Evolutionary conservation across 2,113 vertebrate genomes (phyloP).

Genomic region (Chrysemys picta): DNA sequence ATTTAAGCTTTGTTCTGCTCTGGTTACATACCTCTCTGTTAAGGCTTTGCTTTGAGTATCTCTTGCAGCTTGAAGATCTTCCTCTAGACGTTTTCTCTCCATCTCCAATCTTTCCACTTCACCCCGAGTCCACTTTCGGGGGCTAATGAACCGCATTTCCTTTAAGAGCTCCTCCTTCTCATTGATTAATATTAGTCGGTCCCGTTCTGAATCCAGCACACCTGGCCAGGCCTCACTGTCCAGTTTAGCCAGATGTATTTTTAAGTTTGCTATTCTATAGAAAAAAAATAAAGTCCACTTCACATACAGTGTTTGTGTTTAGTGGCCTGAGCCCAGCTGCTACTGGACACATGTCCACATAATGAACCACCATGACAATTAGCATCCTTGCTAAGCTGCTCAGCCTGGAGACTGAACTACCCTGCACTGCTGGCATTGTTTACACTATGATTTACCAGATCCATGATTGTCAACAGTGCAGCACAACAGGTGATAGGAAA

Average conservation of each 20-base stretch:
- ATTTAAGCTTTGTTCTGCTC: not conserved
- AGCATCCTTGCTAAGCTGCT: not conserved
- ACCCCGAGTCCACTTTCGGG: conserved; percentile 85
- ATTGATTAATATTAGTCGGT: conserved; percentile 94
- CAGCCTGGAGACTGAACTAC: not conserved
- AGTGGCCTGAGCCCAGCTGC: not conserved
- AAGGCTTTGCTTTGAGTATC: conserved; percentile 97
- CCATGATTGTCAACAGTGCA: not conserved
- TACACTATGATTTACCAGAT: not conserved
- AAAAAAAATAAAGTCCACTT: not conserved
- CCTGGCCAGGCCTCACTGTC: conserved; percentile 98
- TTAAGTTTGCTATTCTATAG: conserved; percentile 92
- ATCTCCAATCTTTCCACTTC: conserved; percentile 90
- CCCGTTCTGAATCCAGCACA: conserved; percentile 93
- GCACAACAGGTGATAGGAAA: not conserved
- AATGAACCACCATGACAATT: rapidly evolving
- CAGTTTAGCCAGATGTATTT: conserved; percentile 95
- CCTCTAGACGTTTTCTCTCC: conserved; percentile 90
- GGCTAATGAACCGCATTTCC: conserved; percentile 92
- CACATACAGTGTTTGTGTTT: not conserved
- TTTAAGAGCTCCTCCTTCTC: conserved; percentile 98
- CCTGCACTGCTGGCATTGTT: not conserved
- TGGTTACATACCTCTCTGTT: conserved; percentile 86
- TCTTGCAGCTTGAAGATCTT: conserved; percentile 93
- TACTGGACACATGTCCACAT: not conserved